Conservation (phyloP, 1,140 invertebrate genomes). For the Condylostylus longicornis region DNA sequence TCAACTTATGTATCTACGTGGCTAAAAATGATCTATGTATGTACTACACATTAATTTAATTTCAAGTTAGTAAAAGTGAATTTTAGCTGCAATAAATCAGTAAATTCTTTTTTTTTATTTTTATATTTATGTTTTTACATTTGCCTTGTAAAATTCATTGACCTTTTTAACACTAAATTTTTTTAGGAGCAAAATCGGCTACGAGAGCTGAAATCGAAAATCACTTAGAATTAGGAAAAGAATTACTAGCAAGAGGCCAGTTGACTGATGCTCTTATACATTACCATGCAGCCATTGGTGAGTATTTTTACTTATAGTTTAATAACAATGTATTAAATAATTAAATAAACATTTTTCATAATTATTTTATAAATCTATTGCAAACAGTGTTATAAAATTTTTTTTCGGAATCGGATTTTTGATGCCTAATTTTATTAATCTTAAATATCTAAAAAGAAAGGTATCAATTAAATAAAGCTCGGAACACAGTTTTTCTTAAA, state of each 20-base stretch:
- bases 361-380: too few species aligned
- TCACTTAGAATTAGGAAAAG: slow-evolving; percentile 84
- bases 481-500: too few species aligned
- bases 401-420: too few species aligned
- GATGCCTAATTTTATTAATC: too few species aligned
- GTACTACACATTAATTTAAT: slow-evolving; percentile 8
- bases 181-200: slow-evolving; percentile 40
- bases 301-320: slow-evolving; percentile 24
- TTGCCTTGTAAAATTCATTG: not conserved
- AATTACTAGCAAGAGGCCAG: slow-evolving; percentile 80
- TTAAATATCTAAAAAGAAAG: too few species aligned
- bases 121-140: slow-evolving; percentile 1
- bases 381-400: too few species aligned
- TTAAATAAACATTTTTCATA: too few species aligned
- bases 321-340: slow-evolving; percentile 1
- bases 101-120: not conserved
- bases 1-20: too few species aligned
- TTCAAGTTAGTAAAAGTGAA: slow-evolving; percentile 8
- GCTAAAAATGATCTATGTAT: slow-evolving; percentile 1
- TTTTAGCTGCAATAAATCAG: too few species aligned
- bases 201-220: slow-evolving; percentile 68
- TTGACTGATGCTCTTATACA: slow-evolving; percentile 91
- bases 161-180: slow-evolving; percentile 1
- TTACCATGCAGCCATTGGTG: slow-evolving; percentile 95
- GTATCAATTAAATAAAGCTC: too few species aligned